A percentile compares a stretch with the other conserved stretches of the same genome.
Conservation (phyloP, 1,140 invertebrate species). For the Brachionus asplanchnoidis region DNA sequence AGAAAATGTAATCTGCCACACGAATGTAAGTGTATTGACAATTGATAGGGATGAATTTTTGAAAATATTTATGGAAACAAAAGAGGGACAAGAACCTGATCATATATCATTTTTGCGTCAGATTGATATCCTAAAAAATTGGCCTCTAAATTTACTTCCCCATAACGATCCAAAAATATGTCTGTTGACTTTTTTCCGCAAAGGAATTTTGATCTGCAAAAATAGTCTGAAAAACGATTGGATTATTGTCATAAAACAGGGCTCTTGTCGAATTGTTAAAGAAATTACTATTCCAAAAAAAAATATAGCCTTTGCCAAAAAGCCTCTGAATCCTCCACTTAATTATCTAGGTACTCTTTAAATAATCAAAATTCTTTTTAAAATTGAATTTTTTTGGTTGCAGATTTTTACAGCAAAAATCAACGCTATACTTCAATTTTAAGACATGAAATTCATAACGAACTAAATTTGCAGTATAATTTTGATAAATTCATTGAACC, state of each 20-base stretch:
- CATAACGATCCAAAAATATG: slow-evolving; percentile 50
- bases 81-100: slow-evolving; percentile 41
- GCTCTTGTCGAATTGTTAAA: slow-evolving; percentile 43
- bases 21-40: slow-evolving; percentile 40
- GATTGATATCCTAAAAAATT: slow-evolving; percentile 45
- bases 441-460: slow-evolving; percentile 6
- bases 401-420: slow-evolving; percentile 28
- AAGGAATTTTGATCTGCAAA: slow-evolving; percentile 42
- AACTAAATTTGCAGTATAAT: slow-evolving; percentile 21
- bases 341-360: not conserved
- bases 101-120: slow-evolving; percentile 42
- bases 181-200: slow-evolving; percentile 53
- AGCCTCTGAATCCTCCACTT: not conserved
- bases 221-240: slow-evolving; percentile 42
- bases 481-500: not conserved
- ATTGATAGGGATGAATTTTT: slow-evolving; percentile 43
- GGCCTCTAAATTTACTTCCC: slow-evolving; percentile 51
- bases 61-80: slow-evolving; percentile 44
- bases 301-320: not conserved
- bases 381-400: not conserved
- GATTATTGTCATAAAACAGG: slow-evolving; percentile 42
- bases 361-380: not conserved
- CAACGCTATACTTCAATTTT: slow-evolving; percentile 15
- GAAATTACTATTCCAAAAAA: slow-evolving; percentile 1
- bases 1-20: slow-evolving; percentile 43